Conservation (phyloP, 2,797 vertebrate genomes). For the Poeciliopsis turneri region DNA sequence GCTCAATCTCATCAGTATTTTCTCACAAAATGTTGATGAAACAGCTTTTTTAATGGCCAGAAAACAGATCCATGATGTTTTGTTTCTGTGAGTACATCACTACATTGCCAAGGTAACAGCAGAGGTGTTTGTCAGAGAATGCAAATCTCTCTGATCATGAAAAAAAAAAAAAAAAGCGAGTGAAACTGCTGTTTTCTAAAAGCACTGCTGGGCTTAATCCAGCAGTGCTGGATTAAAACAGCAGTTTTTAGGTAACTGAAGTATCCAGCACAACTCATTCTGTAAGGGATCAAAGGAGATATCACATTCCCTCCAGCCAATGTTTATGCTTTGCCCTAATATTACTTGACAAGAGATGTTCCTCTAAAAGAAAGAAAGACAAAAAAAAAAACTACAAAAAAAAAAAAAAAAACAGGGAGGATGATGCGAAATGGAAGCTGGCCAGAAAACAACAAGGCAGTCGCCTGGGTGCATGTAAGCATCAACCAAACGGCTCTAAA, state of each 20-base stretch:
- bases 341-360: conserved; percentile 65
- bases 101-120: conserved; percentile 44
- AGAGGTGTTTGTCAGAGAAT: conserved; percentile 57
- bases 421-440: conserved; percentile 54
- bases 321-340: conserved; percentile 66
- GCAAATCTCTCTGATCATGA: conserved; percentile 65
- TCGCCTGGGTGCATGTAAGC: conserved; percentile 40
- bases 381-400: conserved; percentile 14
- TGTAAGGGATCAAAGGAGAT: conserved; percentile 52
- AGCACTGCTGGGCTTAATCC: conserved; percentile 53
- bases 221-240: conserved; percentile 10
- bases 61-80: conserved; percentile 22
- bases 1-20: background rate
- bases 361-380: conserved; percentile 46
- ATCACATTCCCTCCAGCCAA: conserved; percentile 46
- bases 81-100: conserved; percentile 37
- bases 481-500: conserved; percentile 55
- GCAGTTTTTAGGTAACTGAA: conserved; percentile 36
- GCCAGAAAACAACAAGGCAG: conserved; percentile 46
- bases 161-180: conserved; percentile 44
- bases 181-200: conserved; percentile 55
- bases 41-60: conserved; percentile 21
- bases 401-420: conserved; percentile 26
- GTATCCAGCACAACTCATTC: conserved; percentile 22
- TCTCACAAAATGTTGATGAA: conserved; percentile 36